Evolutionary conservation across 2,113 vertebrate genomes (phyloP), one percentile per base, ranked within the genome.

Genomic region (Nansenia antarctica): DNA sequence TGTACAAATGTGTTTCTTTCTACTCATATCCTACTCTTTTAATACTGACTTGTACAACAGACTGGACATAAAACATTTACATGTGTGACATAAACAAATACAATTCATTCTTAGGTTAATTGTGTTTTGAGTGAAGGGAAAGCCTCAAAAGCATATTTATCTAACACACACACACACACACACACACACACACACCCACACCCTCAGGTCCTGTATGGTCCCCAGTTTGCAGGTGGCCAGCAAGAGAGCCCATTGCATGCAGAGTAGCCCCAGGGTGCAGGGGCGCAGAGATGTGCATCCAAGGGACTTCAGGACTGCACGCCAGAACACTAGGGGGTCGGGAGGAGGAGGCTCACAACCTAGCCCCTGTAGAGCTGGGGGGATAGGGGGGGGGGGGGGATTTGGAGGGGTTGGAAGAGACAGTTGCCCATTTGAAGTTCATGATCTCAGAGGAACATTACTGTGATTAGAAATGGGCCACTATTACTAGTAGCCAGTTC

Each of bases 211-310:
- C 39, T 77, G 53, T 9, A 93, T 82, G 37, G 26, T 67, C 37
- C 88, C 78, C 60, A 89, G 65, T 53, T 82, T 72, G 20, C 76
- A 65, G 9, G 84, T 86, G 30, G 81, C 77, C 57, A 93, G 81
- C 87, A 90, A 93, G 45, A 89, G 24, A 30, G 85, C 83, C 92
- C 92, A 92, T 78, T 91, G 91, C 32, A 92, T 34, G 78, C 85
- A 87, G 37, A 91, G 69, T 11, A 93, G 83, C 53, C 74, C 31
- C 18, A 82, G 62, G 1, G 88, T 30, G 34, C 34, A 76, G 8
- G 68, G 35, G 29, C 64, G 32, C 27, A 83, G 60, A 47, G 52
- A 47, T 47, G 72, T 63, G 64, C 71, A 72, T 69, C 20, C 62
- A 5, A 73, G 70, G 35, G 76, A 78, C 72, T 72, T 77, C 9